Evolutionary conservation across 2,888 invertebrate genomes (phyloP).

Genomic region (Clepsis dumicolana): DNA sequence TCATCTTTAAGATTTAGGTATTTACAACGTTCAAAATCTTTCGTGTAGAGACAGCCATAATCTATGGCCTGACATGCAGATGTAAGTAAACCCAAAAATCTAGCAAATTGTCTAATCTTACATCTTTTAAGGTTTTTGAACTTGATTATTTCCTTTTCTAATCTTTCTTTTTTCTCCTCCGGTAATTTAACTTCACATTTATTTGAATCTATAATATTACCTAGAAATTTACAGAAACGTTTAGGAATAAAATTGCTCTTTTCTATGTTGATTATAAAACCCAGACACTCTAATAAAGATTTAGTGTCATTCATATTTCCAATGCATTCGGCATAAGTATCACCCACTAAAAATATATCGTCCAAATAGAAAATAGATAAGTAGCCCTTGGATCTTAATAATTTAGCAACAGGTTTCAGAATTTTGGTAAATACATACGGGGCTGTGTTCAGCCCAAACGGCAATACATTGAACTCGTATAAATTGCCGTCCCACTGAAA

Average conservation of each 20-base stretch:
- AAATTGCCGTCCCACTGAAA: too few species aligned
- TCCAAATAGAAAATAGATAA: too few species aligned
- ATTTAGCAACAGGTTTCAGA: too few species aligned
- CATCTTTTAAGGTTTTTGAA: background rate
- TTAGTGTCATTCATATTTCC: conserved; percentile 1
- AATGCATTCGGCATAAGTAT: background rate
- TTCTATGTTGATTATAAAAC: conserved; percentile 26
- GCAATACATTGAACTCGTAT: too few species aligned
- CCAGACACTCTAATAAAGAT: conserved; percentile 15
- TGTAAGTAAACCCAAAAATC: conserved; percentile 34
- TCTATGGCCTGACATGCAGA: conserved; percentile 35
- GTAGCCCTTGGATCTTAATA: too few species aligned
- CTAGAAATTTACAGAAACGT: conserved; percentile 21
- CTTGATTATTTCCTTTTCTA: conserved; percentile 11
- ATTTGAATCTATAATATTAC: conserved; percentile 23
- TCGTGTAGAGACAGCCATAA: conserved; percentile 28
- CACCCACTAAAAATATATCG: background rate
- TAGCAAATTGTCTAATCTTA: conserved; percentile 35
- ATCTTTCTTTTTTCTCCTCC: conserved; percentile 28
- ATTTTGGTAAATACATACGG: too few species aligned
- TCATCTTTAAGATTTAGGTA: conserved; percentile 15
- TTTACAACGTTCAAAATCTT: conserved; percentile 12
- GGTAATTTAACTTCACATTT: conserved; percentile 27
- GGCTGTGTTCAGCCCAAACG: too few species aligned
- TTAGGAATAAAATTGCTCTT: conserved; percentile 13